Percentiles rank a stretch among this genome's conserved stretches.
phyloP scores from a whole-genome alignment of 2,113 vertebrate genomes.

The Entomyzon cyanotis region DNA sequence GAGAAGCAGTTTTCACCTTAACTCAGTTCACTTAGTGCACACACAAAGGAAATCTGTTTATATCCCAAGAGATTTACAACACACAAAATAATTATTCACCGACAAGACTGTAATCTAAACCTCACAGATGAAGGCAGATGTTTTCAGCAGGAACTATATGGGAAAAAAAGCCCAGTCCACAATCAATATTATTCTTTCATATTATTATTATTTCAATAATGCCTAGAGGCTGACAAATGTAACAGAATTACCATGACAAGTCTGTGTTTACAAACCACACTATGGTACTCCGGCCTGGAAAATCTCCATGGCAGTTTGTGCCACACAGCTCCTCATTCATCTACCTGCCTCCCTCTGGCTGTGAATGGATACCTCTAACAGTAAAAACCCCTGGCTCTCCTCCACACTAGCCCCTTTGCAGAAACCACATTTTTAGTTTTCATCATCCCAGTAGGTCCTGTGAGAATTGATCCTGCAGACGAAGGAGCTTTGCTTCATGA shows the following conservation, averaged over 20 bases:
- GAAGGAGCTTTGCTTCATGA: background rate
- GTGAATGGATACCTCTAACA: background rate
- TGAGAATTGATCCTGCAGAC: background rate
- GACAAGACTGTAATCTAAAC: conserved; percentile 7
- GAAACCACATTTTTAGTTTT: background rate
- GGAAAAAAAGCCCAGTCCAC: background rate
- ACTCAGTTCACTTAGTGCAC: background rate
- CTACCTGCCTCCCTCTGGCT: background rate
- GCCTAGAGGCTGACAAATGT: background rate
- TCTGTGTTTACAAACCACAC: background rate
- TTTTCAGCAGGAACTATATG: background rate
- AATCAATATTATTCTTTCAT: conserved; percentile 24
- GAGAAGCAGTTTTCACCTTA: background rate
- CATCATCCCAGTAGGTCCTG: background rate
- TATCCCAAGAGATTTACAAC: background rate
- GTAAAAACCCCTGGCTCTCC: background rate
- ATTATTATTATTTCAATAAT: background rate
- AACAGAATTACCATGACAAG: background rate
- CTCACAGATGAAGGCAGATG: background rate
- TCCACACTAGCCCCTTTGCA: background rate
- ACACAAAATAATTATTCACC: conserved; percentile 30
- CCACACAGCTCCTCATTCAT: background rate
- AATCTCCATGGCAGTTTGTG: background rate
- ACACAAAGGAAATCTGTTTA: background rate
- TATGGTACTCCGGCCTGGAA: background rate